Evolutionary conservation across 53 echinoderm and acorn worm genomes (phyloP), one percentile per base, ranked within the genome.

Genomic region (Echinarachnius parma): DNA sequence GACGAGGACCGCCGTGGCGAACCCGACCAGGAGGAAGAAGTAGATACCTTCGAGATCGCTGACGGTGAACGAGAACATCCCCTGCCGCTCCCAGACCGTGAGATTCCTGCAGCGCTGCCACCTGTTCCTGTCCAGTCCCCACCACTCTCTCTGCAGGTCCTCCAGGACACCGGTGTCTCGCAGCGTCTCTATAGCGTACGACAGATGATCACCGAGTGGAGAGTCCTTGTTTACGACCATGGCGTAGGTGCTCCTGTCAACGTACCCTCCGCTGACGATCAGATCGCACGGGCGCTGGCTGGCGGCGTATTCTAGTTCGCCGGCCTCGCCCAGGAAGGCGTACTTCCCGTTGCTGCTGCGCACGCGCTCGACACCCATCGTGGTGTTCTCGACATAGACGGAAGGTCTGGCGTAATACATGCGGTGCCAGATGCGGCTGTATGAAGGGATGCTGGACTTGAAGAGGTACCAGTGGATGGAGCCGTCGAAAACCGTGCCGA

Each of bases 311-410:
- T 72, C 74, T 33, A 84, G 28, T 4, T 68, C 70, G 13, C 67
- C 60, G 37, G 78, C 68, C 21, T 84, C 84, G 7, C 84, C 84
- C n/a, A 84, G 35, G 74, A 84, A 79, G 9, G 84, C 79, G 28
- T 84, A 84, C 33, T 52, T 55, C 18, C 84, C 84, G 36, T 72
- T 72, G 62, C 69, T 79, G 31, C 62, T 31, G 23, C 78, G 62
- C 27, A 84, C 79, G 15, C 62, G 35, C 26, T 62, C 32, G 8
- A 84, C 49, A 29, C 63, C 84, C 27, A 79, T 60, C 14, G 60
- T 59, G 31, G 68, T 68, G 24, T 66, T 71, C 45, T 84, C 45
- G 28, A 84, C 84, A 34, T 68, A 79, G 1, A 79, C 78, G 4
- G 53, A 58, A 13, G 79, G 74, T 3, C 45, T 54, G 14, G 58